Conservation (phyloP, 2,888 invertebrate species). For the Laothoe populi region DNA sequence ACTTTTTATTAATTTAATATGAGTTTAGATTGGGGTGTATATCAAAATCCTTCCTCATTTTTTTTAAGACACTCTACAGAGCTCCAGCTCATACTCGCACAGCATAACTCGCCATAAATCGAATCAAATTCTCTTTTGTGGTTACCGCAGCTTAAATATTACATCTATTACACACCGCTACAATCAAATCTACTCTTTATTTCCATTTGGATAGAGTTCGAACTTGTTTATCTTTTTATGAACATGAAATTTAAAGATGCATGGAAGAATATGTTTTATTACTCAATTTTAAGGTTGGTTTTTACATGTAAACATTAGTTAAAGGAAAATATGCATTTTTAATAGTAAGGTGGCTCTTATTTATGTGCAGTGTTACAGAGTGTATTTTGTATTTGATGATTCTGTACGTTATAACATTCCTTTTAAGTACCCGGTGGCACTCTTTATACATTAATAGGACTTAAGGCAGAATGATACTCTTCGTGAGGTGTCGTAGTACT, state of each 20-base stretch:
- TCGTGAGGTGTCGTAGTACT: too few relatives aligned
- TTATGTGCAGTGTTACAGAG: slow-evolving; percentile 20
- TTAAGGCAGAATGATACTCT: too few relatives aligned
- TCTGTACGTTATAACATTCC: too few relatives aligned
- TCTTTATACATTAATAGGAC: too few relatives aligned
- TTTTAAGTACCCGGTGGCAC: too few relatives aligned
- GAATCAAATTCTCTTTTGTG: slow-evolving; percentile 57
- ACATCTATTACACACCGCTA: not conserved
- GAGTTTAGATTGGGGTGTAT: not conserved
- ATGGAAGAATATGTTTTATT: not conserved
- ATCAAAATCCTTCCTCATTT: not conserved
- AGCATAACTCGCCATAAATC: slow-evolving; percentile 49
- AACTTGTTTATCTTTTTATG: not conserved
- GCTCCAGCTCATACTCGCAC: slow-evolving; percentile 16
- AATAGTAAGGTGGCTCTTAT: slow-evolving; percentile 18
- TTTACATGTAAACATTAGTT: not conserved
- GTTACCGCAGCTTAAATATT: slow-evolving; percentile 36
- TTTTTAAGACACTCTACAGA: not conserved
- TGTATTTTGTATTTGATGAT: too few relatives aligned
- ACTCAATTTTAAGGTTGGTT: not conserved
- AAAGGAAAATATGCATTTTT: slow-evolving; percentile 20
- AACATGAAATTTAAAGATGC: not conserved
- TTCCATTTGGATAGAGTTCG: not conserved
- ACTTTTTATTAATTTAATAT: not conserved
- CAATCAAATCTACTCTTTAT: slow-evolving; percentile 1